A percentile compares a stretch with the other conserved stretches of the same genome.
Evolutionary conservation across 2,797 vertebrate species (phyloP).

Genomic region (Crenuchus spilurus): DNA sequence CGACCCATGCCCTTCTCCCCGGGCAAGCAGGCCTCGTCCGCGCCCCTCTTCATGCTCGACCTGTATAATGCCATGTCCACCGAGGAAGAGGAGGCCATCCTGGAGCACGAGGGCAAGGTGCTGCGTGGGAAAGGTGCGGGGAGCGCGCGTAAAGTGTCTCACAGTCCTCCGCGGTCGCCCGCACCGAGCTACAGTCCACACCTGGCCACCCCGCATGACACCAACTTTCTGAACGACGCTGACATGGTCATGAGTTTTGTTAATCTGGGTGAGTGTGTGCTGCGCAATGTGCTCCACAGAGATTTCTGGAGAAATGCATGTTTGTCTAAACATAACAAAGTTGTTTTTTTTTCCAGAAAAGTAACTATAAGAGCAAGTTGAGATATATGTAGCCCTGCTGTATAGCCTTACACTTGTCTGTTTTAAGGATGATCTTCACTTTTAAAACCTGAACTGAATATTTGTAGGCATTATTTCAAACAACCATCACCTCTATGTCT

Average conservation of each 20-base stretch:
- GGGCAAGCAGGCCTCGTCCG: slow-evolving; percentile 95
- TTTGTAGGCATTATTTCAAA: too few relatives aligned
- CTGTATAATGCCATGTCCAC: slow-evolving; percentile 98
- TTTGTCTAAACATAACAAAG: too few relatives aligned
- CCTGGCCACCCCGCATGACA: slow-evolving; percentile 88
- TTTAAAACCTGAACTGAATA: too few relatives aligned
- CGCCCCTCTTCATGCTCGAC: slow-evolving; percentile 98
- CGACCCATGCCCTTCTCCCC: slow-evolving; percentile 97
- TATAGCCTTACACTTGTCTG: too few relatives aligned
- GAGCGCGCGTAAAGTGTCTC: slow-evolving; percentile 79
- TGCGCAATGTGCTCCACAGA: neutral
- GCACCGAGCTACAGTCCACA: slow-evolving; percentile 85
- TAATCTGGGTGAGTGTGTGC: slow-evolving; percentile 89
- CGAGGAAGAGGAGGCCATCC: slow-evolving; percentile 86
- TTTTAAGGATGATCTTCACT: too few relatives aligned
- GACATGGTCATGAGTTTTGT: slow-evolving; percentile 99
- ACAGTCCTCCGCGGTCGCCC: slow-evolving; percentile 73
- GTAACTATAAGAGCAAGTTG: too few relatives aligned
- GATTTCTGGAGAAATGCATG: too few relatives aligned
- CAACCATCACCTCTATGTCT: too few relatives aligned
- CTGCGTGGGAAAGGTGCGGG: slow-evolving; percentile 79
- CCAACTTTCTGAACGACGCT: slow-evolving; percentile 97
- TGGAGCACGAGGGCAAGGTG: slow-evolving; percentile 79
- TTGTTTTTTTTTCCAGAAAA: too few relatives aligned
- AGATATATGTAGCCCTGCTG: too few relatives aligned